Conservation (phyloP, 2,113 vertebrate species). For the Terrapene triunguis region DNA sequence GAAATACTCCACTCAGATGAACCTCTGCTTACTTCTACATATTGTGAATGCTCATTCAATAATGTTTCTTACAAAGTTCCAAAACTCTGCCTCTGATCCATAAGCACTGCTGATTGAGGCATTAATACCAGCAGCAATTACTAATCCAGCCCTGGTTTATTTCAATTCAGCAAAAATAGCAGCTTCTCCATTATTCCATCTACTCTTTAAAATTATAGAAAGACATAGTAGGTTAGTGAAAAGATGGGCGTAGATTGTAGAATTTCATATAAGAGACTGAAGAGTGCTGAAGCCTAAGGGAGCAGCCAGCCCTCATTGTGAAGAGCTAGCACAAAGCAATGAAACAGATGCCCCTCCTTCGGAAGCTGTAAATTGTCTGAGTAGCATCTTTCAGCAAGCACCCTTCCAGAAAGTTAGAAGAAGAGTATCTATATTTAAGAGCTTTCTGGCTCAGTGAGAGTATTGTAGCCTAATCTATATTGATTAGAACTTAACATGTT, state of each 20-base stretch:
- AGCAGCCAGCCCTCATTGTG: background rate
- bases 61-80: background rate
- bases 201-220: background rate
- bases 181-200: background rate
- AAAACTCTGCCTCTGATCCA: background rate
- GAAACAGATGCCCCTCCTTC: fast-evolving
- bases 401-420: background rate
- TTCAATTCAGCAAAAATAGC: background rate
- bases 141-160: background rate
- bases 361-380: background rate
- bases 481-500: background rate
- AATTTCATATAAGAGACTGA: background rate
- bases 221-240: background rate
- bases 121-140: background rate
- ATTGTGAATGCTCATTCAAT: background rate
- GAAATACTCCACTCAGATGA: background rate
- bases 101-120: fast-evolving
- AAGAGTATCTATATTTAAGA: background rate
- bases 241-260: background rate
- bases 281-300: background rate
- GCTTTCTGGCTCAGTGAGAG: background rate
- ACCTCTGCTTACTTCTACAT: background rate
- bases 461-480: background rate
- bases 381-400: background rate
- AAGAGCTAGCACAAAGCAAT: background rate